These are phyloP conservation scores for Theretra japonica DNA, from an alignment of 2,888 invertebrate genomes.

Conservation along the genomic window DNA sequence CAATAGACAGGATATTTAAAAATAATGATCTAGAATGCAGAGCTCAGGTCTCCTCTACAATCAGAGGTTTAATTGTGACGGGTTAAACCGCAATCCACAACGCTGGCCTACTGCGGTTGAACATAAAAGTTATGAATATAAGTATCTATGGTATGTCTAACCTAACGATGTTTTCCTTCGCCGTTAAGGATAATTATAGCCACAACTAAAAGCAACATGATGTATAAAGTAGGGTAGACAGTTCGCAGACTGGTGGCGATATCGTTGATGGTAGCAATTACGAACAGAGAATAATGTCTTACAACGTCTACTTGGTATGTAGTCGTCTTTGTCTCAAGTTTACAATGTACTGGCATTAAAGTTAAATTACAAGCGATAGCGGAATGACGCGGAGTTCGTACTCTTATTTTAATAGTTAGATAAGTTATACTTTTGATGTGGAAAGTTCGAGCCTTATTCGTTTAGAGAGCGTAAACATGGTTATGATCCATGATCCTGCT, in stretches of 20 bases:
- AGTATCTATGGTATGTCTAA: too few species aligned
- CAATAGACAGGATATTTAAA: too few species aligned
- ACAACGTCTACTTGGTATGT: conserved; percentile 1
- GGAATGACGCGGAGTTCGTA: not conserved
- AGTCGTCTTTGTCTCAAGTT: conserved; percentile 1
- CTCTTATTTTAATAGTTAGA: not conserved
- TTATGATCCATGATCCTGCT: too few species aligned
- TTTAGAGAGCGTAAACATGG: too few species aligned
- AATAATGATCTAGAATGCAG: too few species aligned
- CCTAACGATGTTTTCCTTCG: too few species aligned
- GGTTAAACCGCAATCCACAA: too few species aligned
- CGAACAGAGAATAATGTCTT: conserved; percentile 28
- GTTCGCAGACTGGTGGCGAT: conserved; percentile 33
- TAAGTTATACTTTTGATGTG: not conserved
- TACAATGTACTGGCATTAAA: conserved; percentile 7
- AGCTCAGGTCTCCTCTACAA: too few species aligned
- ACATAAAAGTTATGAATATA: too few species aligned
- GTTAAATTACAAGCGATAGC: conserved; percentile 22
- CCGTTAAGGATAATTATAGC: not conserved
- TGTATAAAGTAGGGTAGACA: conserved; percentile 21
- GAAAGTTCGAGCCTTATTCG: not conserved
- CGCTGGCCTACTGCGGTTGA: too few species aligned
- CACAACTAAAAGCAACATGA: conserved; percentile 5
- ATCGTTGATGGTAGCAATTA: conserved; percentile 36
- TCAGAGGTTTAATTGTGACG: too few species aligned